Percentiles rank a stretch among this genome's conserved stretches.
Evolutionary conservation across 2,797 vertebrate species (phyloP).

Genomic region (Notoglanidium macrostoma): DNA sequence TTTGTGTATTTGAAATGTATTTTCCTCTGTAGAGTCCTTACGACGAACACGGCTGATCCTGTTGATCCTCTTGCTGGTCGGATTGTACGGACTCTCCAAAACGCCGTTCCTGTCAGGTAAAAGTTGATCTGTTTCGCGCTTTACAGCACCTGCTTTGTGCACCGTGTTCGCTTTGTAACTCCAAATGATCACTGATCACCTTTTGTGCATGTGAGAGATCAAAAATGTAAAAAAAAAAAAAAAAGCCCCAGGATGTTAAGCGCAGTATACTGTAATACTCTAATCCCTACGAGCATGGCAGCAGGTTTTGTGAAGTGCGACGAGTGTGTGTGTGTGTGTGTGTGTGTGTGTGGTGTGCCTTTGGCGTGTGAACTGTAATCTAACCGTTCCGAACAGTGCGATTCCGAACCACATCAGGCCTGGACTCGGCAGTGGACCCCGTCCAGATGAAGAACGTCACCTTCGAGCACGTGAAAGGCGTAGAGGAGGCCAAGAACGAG

Average conservation of each 20-base stretch:
- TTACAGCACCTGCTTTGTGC: not conserved
- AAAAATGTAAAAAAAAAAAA: not conserved
- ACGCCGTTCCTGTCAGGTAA: slow-evolving; percentile 95
- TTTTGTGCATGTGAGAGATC: not conserved
- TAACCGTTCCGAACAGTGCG: slow-evolving; percentile 85
- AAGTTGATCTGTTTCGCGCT: slow-evolving; percentile 39
- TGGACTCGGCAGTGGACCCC: slow-evolving; percentile 95
- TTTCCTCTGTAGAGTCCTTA: slow-evolving; percentile 78
- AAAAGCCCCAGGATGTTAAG: not conserved
- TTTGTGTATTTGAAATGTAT: not conserved
- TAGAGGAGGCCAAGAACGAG: slow-evolving; percentile 97
- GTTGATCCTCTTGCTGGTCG: slow-evolving; percentile 83
- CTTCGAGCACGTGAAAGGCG: slow-evolving; percentile 96
- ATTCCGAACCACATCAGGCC: slow-evolving; percentile 93
- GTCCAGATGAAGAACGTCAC: slow-evolving; percentile 97
- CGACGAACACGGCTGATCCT: slow-evolving; percentile 90
- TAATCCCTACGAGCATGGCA: not conserved
- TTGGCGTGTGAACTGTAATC: slow-evolving; percentile 72
- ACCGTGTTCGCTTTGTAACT: not conserved
- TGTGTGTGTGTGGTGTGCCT: slow-evolving; percentile 26
- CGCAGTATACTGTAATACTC: not conserved
- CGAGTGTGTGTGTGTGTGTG: not conserved
- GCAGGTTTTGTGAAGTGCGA: not conserved
- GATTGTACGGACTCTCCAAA: slow-evolving; percentile 90
- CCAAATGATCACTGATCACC: not conserved